A percentile compares a stretch with the other conserved stretches of the same genome.
These are phyloP conservation scores for Hyperopisus bebe DNA, from an alignment of 2,113 vertebrate genomes.

Conservation along the genomic window DNA sequence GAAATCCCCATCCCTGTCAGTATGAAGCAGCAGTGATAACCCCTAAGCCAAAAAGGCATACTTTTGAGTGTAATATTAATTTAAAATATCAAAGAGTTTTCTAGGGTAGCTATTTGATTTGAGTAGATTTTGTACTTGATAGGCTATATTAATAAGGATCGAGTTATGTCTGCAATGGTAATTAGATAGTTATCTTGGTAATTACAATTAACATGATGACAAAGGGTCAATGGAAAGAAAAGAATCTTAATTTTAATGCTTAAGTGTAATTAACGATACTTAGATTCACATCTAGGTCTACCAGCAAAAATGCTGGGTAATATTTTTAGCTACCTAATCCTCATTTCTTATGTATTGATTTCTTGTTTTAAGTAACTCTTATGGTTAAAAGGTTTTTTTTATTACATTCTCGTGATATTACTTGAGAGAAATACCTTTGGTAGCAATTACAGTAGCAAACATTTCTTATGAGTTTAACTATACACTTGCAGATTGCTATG, in stretches of 20 bases:
- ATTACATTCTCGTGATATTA: too few relatives aligned
- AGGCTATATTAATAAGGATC: not conserved
- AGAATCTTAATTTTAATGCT: not conserved
- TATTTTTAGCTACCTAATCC: not conserved
- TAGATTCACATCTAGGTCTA: too few relatives aligned
- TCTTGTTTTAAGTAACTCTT: too few relatives aligned
- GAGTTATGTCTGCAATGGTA: not conserved
- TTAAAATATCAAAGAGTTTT: not conserved
- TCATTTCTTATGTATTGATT: not conserved
- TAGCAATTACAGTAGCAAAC: not conserved
- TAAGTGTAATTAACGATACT: not conserved
- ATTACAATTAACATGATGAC: not conserved
- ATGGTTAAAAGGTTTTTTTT: too few relatives aligned
- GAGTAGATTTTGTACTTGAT: not conserved
- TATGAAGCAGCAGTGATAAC: not conserved
- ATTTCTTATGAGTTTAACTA: not conserved
- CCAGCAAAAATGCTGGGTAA: too few relatives aligned
- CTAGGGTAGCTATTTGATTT: not conserved
- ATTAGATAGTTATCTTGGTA: not conserved
- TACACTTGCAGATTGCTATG: not conserved
- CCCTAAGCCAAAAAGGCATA: not conserved
- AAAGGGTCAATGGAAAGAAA: not conserved
- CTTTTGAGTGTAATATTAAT: not conserved
- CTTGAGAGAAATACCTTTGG: too few relatives aligned
- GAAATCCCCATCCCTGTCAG: not conserved